Base-by-base conservation (phyloP, 2,888 invertebrate species). In the Dryobotodes eremita region DNA sequence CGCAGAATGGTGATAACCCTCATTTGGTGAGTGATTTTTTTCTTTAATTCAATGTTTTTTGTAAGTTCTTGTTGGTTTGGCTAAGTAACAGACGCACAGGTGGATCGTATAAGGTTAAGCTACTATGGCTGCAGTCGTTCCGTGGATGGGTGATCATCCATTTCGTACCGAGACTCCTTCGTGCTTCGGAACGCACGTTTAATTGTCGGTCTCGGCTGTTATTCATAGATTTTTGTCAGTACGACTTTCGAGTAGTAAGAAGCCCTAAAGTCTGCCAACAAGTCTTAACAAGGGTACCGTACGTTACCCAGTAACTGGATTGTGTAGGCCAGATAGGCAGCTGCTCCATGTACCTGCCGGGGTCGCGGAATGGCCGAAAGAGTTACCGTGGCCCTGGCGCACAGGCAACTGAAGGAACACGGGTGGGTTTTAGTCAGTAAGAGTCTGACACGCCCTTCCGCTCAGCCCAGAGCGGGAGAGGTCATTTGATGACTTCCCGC, bases 21-120 rank as follows among this genome's bases (percentile, higher is more conserved):
- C 82, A 88, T 74, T 79, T 90, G 82, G 90, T 89, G 31, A 89
- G 83, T 26, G 7, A 46, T 20, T n/a, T 23, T n/a, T 42, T 13
- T 36, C 3, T 23, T 64, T 11, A 13, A 7, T 23, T 20, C 7
- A 64, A 36, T 23, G 15, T 36, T 64, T 20, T 7, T 36, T 62
- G 20, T 26, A 62, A 62, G 20, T 23, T 36, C 13, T 7, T 36
- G 36, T 36, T 23, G 13, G 20, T 15, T 36, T 23, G 36, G 23
- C 3, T 64, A 23, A 15, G 62, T 13, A 64, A 36, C 36, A 64
- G 23, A 36, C 15, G 7, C 3, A 36, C 13, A 23, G 64, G 36
- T 36, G 23, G 23, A 3, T 36, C 11, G 20, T 23, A 17, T 6
- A 55, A 59, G 13, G 23, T 23, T 36, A 36, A 36, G 36, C 36